phyloP scores from a whole-genome alignment of 2,113 vertebrate genomes.

The Acanthisitta chloris region DNA sequence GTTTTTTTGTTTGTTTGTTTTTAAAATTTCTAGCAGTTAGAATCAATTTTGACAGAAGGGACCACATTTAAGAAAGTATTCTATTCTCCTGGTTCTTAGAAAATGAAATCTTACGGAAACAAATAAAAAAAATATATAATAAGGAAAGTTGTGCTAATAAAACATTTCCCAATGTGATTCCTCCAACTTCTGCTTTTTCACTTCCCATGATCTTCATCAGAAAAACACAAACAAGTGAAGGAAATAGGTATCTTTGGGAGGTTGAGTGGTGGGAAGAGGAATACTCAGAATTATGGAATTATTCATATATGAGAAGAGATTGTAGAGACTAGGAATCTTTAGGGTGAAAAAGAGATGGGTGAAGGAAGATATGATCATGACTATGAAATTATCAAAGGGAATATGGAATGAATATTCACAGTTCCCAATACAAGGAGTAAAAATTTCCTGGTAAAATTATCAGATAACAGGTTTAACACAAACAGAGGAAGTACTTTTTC shows the following conservation, averaged over 20 bases:
- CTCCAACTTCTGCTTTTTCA: background rate
- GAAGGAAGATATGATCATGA: background rate
- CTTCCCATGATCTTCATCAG: background rate
- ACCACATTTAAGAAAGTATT: background rate
- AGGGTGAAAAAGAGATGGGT: background rate
- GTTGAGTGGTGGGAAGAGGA: background rate
- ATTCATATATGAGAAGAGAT: background rate
- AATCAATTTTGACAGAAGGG: background rate
- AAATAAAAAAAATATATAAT: background rate
- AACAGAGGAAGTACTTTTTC: conserved; percentile 65
- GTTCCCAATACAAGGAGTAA: background rate
- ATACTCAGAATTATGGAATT: background rate
- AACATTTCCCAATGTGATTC: background rate
- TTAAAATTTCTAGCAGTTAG: background rate
- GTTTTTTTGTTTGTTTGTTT: background rate
- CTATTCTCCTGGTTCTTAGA: background rate
- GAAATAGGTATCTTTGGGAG: background rate
- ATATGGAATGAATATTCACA: background rate
- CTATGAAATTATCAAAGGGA: conserved; percentile 29
- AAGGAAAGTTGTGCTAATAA: background rate
- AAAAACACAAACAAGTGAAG: background rate
- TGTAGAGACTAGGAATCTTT: background rate
- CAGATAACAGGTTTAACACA: conserved; percentile 38
- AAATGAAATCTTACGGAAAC: background rate
- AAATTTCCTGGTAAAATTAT: conserved; percentile 4